Evolutionary conservation across 2,113 vertebrate genomes (phyloP), one percentile per base, ranked within the genome.

Genomic region (Tragulus kanchil): DNA sequence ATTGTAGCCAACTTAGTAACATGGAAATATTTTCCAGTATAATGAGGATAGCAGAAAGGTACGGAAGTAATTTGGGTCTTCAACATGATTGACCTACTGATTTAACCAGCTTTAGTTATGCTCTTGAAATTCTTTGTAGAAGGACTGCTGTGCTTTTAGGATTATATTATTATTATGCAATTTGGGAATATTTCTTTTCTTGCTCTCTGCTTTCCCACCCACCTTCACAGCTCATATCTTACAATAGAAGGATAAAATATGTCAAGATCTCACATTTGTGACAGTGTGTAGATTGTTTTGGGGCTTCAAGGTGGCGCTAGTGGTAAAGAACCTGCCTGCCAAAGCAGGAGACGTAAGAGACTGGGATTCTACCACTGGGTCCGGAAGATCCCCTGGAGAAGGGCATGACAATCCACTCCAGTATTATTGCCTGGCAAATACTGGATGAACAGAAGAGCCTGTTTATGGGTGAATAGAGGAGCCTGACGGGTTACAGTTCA

Each of bases 171-270:
- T 90, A 52, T 11, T 78, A 25, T 54, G 69, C 65, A 28, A 85
- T 71, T 94, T 75, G 16, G 83, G 48, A 3, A 36, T 31, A 59
- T 93, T 90, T 92, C 16, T 31, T 86, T 84, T 25, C 71, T 81
- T 73, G 1, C 9, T 62, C 2, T 94, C 61, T 62, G 31, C 4
- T 45, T 67, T 73, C 26, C 52, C 58, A 75, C 9, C n/a, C 26
- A 95, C 23, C 10, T 50, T 85, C 48, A 36, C 1, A 67, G 50
- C 6, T 93, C 21, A 62, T 54, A 16, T 16, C 85, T 93, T 95
- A 50, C 48, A 75, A 10, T 48, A 5, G 82, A n/a, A n/a, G n/a
- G 65, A 69, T 84, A 95, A 92, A 97, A 87, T 69, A 69, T 86
- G 83, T n/a, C 73, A 94, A 67, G 36, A 82, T 6, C 92, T 96